Conservation (phyloP, 2,797 vertebrate genomes). For the Bufotes viridis region DNA sequence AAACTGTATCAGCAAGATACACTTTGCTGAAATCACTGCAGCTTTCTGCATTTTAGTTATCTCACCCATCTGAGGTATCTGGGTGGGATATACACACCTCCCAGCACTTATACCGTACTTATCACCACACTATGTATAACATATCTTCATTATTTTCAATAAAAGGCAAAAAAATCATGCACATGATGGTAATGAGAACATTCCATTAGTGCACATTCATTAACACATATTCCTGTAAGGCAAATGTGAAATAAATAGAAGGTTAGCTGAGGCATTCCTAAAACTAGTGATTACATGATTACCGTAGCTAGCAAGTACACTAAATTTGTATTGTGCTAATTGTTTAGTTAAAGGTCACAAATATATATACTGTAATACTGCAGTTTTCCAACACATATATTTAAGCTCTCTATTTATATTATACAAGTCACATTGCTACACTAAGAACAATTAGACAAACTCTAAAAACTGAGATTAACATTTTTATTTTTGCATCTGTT, state of each 20-base stretch:
- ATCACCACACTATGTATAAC: too few relatives aligned
- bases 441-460: neutral
- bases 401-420: neutral
- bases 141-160: too few relatives aligned
- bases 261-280: neutral
- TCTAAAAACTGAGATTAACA: neutral
- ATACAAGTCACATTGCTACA: neutral
- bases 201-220: neutral
- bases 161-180: too few relatives aligned
- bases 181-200: neutral
- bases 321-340: neutral
- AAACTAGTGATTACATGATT: neutral
- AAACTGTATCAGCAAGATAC: too few relatives aligned
- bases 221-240: neutral
- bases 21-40: too few relatives aligned
- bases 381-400: neutral
- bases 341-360: neutral
- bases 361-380: neutral
- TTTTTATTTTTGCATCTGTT: too few relatives aligned
- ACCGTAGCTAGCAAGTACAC: conserved; percentile 1
- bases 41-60: too few relatives aligned
- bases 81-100: too few relatives aligned
- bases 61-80: too few relatives aligned
- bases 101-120: too few relatives aligned
- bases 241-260: neutral